Evolutionary conservation across 2,113 vertebrate species (phyloP).

Genomic region (Polypterus bichir): DNA sequence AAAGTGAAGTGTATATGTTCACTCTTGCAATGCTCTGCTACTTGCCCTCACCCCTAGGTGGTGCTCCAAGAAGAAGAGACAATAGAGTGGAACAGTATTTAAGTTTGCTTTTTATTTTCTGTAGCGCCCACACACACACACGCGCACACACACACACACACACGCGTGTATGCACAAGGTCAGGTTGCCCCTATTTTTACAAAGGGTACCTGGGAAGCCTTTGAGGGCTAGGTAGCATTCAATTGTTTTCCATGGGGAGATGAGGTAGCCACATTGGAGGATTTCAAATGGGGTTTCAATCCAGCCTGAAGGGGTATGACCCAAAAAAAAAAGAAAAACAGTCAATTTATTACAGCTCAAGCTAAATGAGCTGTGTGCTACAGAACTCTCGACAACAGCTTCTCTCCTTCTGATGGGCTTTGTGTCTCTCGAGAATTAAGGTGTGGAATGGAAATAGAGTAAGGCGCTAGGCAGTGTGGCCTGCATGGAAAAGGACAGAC

Average conservation of each 20-base stretch:
- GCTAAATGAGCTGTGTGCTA: constrained; percentile 44
- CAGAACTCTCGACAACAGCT: constrained; percentile 24
- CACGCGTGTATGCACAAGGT: no score
- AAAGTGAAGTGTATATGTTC: no score
- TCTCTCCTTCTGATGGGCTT: constrained; percentile 25
- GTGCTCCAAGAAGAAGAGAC: no score
- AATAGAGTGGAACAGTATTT: no score
- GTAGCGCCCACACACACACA: no score
- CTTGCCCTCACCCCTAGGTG: no score
- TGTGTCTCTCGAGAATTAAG: constrained; percentile 18
- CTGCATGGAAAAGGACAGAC: constrained; percentile 1
- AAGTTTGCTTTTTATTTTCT: no score
- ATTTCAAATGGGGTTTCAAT: constrained; percentile 13
- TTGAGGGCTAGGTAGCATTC: not conserved
- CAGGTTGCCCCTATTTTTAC: no score
- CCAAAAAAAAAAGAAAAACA: constrained; percentile 16
- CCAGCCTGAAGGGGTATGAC: constrained; percentile 24
- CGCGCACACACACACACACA: no score
- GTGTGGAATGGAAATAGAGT: constrained; percentile 16
- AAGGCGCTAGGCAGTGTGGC: not conserved
- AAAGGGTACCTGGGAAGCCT: not conserved
- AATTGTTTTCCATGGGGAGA: constrained; percentile 13
- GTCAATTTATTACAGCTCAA: constrained; percentile 36
- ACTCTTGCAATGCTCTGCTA: no score
- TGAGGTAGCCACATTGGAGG: constrained; percentile 17